phyloP scores from a whole-genome alignment of 2,888 invertebrate species.

The Drosophila peninsularis region DNA sequence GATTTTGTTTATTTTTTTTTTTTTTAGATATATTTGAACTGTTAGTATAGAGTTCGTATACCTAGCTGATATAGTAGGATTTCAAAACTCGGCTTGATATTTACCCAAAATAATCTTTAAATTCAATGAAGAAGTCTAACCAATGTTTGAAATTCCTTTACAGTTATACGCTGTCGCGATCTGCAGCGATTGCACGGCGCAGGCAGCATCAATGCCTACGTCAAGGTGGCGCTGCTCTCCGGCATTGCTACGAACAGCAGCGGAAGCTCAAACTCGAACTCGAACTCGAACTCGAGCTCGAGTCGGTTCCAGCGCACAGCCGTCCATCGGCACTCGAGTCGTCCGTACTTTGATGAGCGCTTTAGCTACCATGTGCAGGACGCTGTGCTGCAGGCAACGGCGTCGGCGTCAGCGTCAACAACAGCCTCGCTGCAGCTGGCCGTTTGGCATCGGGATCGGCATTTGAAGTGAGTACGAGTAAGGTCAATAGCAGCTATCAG shows the following conservation, averaged over 20 bases:
- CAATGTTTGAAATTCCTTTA: background rate
- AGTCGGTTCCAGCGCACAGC: conserved; percentile 90
- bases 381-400: conserved; percentile 20
- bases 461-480: conserved; percentile 90
- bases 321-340: conserved; percentile 91
- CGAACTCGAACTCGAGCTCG: conserved; percentile 5
- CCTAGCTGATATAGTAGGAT: background rate
- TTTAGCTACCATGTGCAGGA: conserved; percentile 87
- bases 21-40: background rate
- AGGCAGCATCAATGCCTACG: conserved; percentile 88
- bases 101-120: too few species aligned
- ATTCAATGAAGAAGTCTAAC: background rate
- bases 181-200: conserved; percentile 88
- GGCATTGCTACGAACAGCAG: conserved; percentile 11
- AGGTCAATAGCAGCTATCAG: conserved; percentile 67
- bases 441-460: conserved; percentile 94
- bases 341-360: conserved; percentile 92
- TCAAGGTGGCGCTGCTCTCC: conserved; percentile 65
- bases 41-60: background rate
- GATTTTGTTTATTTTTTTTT: background rate
- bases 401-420: conserved; percentile 4
- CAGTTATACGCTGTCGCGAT: conserved; percentile 92
- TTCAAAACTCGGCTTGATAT: background rate
- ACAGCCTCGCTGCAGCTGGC: conserved; percentile 88
- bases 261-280: background rate